Conservation (phyloP, 2,888 invertebrate genomes). For the Scaptodrosophila latifasciaeformis region DNA sequence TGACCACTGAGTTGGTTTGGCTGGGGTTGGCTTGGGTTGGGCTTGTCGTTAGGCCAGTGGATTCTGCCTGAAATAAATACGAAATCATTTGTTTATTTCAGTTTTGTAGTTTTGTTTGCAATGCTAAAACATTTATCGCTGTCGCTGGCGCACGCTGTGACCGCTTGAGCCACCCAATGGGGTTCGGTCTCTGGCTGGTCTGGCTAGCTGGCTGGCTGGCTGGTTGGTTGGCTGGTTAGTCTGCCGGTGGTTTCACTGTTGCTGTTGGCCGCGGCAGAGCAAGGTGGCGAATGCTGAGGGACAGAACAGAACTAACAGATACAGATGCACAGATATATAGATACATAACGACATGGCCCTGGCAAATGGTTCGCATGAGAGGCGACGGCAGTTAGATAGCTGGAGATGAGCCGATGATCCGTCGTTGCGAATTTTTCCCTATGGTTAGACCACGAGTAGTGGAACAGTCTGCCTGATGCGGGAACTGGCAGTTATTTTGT, state of each 20-base stretch:
- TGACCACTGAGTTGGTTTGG: too few relatives aligned
- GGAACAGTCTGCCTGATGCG: background rate
- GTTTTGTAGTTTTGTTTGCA: conserved; percentile 67
- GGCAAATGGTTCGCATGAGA: conserved; percentile 46
- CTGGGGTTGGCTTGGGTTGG: too few relatives aligned
- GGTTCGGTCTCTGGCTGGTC: background rate
- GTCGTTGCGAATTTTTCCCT: conserved; percentile 30
- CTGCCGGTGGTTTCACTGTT: too few relatives aligned
- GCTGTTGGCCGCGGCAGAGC: background rate
- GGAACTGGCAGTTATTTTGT: conserved; percentile 57
- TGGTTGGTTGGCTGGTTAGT: too few relatives aligned
- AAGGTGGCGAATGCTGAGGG: background rate
- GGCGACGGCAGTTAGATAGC: conserved; percentile 16
- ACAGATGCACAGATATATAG: conserved; percentile 35
- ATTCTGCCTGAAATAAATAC: conserved; percentile 58
- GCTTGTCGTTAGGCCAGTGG: conserved; percentile 2
- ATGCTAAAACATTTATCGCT: conserved; percentile 66
- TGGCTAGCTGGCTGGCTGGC: too few relatives aligned
- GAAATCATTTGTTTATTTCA: conserved; percentile 69
- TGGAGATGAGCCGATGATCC: conserved; percentile 64
- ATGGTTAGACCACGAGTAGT: conserved; percentile 22
- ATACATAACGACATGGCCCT: conserved; percentile 37
- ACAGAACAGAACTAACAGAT: conserved; percentile 38
- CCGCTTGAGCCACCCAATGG: background rate
- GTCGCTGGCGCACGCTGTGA: conserved; percentile 46